Evolutionary conservation across 2,888 invertebrate species (phyloP).

Genomic region (Dorcus hopei): DNA sequence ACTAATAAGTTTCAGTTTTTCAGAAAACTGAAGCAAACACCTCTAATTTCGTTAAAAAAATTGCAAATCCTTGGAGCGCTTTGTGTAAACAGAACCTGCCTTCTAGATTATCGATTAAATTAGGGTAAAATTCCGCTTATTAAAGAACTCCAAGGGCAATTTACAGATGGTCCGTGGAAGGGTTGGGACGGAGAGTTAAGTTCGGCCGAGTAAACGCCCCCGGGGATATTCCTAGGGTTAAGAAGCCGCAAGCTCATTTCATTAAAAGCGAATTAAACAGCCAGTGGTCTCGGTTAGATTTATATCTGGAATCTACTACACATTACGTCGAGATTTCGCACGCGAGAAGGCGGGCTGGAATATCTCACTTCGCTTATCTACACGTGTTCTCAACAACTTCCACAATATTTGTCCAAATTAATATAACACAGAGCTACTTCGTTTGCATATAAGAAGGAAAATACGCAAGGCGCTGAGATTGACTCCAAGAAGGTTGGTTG

Average conservation of each 20-base stretch:
- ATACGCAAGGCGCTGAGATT: too few species aligned
- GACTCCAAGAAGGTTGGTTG: too few species aligned
- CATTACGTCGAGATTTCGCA: conserved; percentile 10
- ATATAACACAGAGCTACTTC: too few species aligned
- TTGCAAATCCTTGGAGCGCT: too few species aligned
- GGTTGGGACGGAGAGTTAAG: not conserved
- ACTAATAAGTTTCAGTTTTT: too few species aligned
- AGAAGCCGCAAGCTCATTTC: conserved; percentile 20
- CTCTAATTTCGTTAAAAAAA: too few species aligned
- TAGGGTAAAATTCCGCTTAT: too few species aligned
- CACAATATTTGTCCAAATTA: not conserved
- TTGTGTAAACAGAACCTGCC: too few species aligned
- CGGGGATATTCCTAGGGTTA: not conserved
- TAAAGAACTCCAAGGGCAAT: too few species aligned
- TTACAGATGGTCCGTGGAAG: not conserved
- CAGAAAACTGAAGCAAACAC: too few species aligned
- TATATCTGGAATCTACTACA: conserved; percentile 17
- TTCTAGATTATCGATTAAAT: too few species aligned
- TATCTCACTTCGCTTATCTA: conserved; percentile 2
- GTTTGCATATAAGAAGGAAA: too few species aligned
- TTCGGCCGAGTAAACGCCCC: not conserved
- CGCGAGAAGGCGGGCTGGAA: not conserved
- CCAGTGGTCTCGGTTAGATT: conserved; percentile 16
- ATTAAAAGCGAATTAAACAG: conserved; percentile 23
- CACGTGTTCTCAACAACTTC: conserved; percentile 1